These are phyloP conservation scores for Sacculina carcini DNA, from an alignment of 2,888 invertebrate genomes.

Conservation along the genomic window DNA sequence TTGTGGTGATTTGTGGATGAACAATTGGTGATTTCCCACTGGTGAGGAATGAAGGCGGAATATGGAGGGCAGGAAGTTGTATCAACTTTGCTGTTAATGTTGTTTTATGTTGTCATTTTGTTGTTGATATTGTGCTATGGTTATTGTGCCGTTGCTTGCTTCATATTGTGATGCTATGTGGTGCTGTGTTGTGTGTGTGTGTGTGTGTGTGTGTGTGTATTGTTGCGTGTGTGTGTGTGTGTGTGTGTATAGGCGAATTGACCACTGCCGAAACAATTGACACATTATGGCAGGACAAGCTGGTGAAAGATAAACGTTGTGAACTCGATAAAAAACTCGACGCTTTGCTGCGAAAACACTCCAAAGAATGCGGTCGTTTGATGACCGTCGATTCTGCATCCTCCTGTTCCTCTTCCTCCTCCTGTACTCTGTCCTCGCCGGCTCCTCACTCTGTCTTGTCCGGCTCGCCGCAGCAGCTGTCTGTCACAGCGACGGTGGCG, in stretches of 20 bases:
- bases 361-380: slow-evolving; percentile 18
- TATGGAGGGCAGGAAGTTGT: too few species aligned
- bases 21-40: too few species aligned
- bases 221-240: slow-evolving; percentile 15
- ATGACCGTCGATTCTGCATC: not conserved
- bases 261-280: slow-evolving; percentile 52
- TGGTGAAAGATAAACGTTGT: slow-evolving; percentile 48
- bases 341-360: slow-evolving; percentile 29
- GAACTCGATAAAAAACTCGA: slow-evolving; percentile 74
- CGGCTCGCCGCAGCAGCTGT: too few species aligned
- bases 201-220: not conserved
- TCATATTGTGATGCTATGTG: not conserved
- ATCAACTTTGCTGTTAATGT: too few species aligned
- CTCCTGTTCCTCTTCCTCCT: not conserved
- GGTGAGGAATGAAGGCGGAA: too few species aligned
- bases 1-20: too few species aligned
- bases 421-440: not conserved
- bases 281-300: slow-evolving; percentile 48
- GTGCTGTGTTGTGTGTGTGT: not conserved
- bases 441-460: not conserved
- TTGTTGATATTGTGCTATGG: too few species aligned
- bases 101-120: too few species aligned
- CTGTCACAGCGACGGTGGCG: too few species aligned
- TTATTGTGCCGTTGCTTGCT: not conserved
- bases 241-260: slow-evolving; percentile 17